Evolutionary conservation across 2,113 vertebrate genomes (phyloP).

Genomic region (Tupaia chinensis): DNA sequence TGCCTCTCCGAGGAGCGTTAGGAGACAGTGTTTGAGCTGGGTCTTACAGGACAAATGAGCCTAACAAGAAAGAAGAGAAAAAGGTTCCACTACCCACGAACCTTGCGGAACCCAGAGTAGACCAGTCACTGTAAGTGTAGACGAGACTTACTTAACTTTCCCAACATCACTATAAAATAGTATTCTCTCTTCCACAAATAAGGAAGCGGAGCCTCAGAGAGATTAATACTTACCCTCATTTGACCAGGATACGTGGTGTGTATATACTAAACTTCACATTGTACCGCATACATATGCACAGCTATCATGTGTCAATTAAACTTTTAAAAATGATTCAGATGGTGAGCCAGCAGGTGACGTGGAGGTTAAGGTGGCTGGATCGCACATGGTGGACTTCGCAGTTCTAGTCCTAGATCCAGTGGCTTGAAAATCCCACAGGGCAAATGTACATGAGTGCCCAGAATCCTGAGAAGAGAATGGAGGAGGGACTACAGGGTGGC

Average conservation of each 20-base stretch:
- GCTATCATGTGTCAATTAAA: too few species aligned
- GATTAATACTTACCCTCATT: neutral
- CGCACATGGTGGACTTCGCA: too few species aligned
- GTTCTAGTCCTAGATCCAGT: too few species aligned
- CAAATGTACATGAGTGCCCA: too few species aligned
- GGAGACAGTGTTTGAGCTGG: neutral
- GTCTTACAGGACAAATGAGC: neutral
- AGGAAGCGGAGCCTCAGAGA: neutral
- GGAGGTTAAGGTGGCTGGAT: too few species aligned
- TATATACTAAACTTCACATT: too few species aligned
- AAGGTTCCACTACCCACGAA: neutral
- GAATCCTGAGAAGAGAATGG: too few species aligned
- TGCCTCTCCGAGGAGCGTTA: neutral
- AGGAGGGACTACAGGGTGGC: too few species aligned
- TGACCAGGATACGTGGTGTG: too few species aligned
- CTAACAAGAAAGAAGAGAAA: neutral
- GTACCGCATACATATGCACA: too few species aligned
- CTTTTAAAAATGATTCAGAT: neutral
- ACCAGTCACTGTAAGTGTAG: neutral
- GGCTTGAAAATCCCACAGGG: too few species aligned
- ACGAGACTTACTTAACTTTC: neutral
- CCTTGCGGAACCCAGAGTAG: neutral
- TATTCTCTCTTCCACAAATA: neutral
- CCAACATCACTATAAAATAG: neutral
- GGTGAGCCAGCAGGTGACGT: neutral